Base-by-base conservation (phyloP, 23 tunicate genomes). In the Aplidium turbinatum region DNA sequence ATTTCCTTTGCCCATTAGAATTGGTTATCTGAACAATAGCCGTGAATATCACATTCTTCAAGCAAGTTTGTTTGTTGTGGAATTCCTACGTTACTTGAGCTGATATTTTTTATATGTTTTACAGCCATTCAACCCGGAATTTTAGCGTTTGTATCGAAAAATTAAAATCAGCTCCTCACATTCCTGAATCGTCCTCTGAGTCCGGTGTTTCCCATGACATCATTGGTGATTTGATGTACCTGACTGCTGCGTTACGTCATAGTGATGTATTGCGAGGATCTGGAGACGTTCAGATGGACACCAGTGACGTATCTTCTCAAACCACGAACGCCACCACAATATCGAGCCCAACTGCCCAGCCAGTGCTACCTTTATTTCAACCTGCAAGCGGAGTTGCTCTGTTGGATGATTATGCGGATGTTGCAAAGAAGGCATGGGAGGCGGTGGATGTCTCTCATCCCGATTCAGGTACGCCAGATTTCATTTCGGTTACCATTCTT, bases 351-450 rank as follows among this genome's bases (percentile, higher is more conserved):
- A 57, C 57, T 26, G 28, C 47, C 76, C 50, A 18, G 47, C 22
- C 63, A 16, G 19, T 24, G 23, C 63, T 56, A 56, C 63, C 63
- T 56, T 24, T 20, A 56, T 19, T 56, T 19, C 63, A 24, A 20
- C 9, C 24, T 56, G 21, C 11, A 21, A 16, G 66, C 0, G 79
- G 76, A n/a, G 78, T 48, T 27, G 61, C 69, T 32, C 23, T 57
- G 1, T 16, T 80, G 39, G 34, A 57, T 54, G 63, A 33, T 0
- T 87, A 78, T 42, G 95, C 86, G 23, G 82, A 81, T 4, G 39
- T 66, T 2, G 95, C 95, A 30, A 48, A 53, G 57, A 5, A 9
- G 16, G 63, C 57, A 7, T 80, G 86, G 95, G 57, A 67, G n/a
- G 34, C 20, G 42, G 68, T 65, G 36, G 56, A 77, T 58, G 30